Evolutionary conservation across 2,888 invertebrate species (phyloP).

Genomic region (Leucania comma): DNA sequence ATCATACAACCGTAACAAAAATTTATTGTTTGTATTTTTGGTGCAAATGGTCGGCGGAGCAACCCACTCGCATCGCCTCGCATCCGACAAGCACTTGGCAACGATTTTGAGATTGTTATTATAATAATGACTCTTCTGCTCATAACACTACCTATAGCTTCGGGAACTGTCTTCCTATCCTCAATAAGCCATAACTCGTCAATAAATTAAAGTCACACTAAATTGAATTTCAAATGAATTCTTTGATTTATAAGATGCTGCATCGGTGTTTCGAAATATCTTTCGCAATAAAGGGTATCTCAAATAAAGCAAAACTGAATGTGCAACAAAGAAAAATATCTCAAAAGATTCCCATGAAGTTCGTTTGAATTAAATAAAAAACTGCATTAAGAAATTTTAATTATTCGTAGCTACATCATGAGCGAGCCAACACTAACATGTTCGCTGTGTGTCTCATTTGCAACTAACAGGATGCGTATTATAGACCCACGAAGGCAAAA

Average conservation of each 20-base stretch:
- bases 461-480: conserved; percentile 90
- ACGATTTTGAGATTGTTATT: conserved; percentile 85
- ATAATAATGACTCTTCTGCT: conserved; percentile 84
- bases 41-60: conserved; percentile 76
- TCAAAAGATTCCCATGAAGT: conserved; percentile 64
- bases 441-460: conserved; percentile 89
- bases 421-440: conserved; percentile 84
- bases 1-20: conserved; percentile 71
- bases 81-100: conserved; percentile 85
- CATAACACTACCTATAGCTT: conserved; percentile 83
- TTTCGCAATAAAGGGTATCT: conserved; percentile 20
- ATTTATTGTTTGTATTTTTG: conserved; percentile 80
- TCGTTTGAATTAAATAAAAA: conserved; percentile 67
- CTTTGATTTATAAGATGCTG: conserved; percentile 68
- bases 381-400: conserved; percentile 80
- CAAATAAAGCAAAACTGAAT: conserved; percentile 44
- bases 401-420: conserved; percentile 87
- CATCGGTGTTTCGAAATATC: conserved; percentile 26
- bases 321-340: conserved; percentile 54
- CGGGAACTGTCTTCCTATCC: conserved; percentile 82
- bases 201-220: conserved; percentile 79
- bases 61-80: conserved; percentile 76
- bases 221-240: conserved; percentile 75
- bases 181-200: conserved; percentile 81
- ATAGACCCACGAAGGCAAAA: conserved; percentile 89